phyloP scores from a whole-genome alignment of 2,113 vertebrate species.

The Spermophilus dauricus region DNA sequence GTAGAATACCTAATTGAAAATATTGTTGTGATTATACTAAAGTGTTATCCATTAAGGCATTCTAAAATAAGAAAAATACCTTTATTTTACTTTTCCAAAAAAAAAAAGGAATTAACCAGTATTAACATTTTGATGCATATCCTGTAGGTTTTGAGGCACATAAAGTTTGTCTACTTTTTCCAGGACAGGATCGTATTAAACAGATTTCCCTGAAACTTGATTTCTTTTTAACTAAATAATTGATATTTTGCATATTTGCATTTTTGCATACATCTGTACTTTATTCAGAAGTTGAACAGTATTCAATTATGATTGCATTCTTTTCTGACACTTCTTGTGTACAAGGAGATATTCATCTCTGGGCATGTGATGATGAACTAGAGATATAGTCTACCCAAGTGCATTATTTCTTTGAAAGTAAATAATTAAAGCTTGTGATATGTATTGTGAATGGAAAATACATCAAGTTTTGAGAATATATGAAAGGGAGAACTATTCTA shows the following conservation, averaged over 20 bases:
- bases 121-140: not conserved
- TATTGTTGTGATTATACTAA: too few relatives aligned
- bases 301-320: not conserved
- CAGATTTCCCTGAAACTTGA: not conserved
- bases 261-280: not conserved
- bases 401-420: not conserved
- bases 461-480: not conserved
- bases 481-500: not conserved
- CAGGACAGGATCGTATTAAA: not conserved
- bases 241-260: not conserved
- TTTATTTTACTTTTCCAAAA: too few relatives aligned
- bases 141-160: not conserved
- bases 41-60: too few relatives aligned
- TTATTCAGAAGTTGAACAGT: not conserved
- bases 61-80: too few relatives aligned
- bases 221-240: not conserved
- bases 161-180: not conserved
- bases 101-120: not conserved
- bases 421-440: conserved; percentile 10
- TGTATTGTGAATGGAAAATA: conserved; percentile 15
- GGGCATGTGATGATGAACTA: not conserved
- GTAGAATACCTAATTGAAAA: too few relatives aligned
- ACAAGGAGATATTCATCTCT: not conserved
- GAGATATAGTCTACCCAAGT: not conserved
- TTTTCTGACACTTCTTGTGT: not conserved